Conservation (phyloP, 1,140 invertebrate genomes). For the Portunus trituberculatus region DNA sequence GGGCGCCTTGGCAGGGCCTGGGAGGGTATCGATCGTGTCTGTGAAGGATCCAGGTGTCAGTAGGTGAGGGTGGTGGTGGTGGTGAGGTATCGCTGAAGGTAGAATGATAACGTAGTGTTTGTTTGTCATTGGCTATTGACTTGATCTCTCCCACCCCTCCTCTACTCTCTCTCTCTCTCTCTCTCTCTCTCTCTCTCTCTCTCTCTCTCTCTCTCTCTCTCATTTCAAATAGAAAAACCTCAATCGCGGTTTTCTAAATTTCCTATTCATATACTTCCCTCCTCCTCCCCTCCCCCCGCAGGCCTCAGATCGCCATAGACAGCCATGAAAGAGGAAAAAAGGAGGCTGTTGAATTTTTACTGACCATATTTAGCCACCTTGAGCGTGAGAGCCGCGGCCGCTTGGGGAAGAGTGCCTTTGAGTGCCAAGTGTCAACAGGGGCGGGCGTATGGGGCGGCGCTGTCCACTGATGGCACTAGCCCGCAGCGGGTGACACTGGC, state of each 20-base stretch:
- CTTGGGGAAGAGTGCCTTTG: not conserved
- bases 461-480: conserved; percentile 34
- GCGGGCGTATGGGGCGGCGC: conserved; percentile 2
- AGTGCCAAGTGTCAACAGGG: conserved; percentile 14
- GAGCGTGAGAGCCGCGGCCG: not conserved
- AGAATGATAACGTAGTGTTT: not conserved
- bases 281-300: not conserved
- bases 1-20: not conserved
- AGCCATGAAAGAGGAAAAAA: conserved; percentile 28
- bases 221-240: not conserved
- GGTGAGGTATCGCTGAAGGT: not conserved
- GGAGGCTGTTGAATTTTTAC: conserved; percentile 29
- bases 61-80: not conserved
- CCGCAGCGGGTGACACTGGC: not conserved
- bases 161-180: conserved; percentile 9
- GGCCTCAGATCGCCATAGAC: not conserved
- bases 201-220: conserved; percentile 42
- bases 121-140: conserved; percentile 2
- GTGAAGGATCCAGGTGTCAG: not conserved
- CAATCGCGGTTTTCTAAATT: not conserved
- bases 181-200: no score
- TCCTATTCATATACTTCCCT: not conserved
- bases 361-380: conserved; percentile 32
- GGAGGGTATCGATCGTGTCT: not conserved
- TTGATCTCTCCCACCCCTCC: conserved; percentile 17